Evolutionary conservation across 1,140 invertebrate species (phyloP).

Genomic region (Archivesica marissinica): DNA sequence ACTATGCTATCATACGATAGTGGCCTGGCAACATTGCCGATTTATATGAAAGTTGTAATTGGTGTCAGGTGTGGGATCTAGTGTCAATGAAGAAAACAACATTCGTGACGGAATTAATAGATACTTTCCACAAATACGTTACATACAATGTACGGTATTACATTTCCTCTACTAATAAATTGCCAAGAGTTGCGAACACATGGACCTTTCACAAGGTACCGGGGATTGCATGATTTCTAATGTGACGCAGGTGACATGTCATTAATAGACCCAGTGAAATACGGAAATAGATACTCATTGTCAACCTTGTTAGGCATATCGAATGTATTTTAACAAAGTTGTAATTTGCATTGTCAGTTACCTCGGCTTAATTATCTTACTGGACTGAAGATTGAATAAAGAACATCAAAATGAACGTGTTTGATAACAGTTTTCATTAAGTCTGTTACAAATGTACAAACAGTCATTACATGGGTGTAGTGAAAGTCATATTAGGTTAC

Average conservation of each 20-base stretch:
- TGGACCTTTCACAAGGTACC: not conserved
- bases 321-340: not conserved
- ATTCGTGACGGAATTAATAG: no score
- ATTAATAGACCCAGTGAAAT: not conserved
- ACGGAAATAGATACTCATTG: not conserved
- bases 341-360: not conserved
- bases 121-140: no score
- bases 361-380: not conserved
- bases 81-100: no score
- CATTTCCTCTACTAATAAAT: not conserved
- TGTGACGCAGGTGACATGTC: not conserved
- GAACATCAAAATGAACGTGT: not conserved
- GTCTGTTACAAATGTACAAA: no score
- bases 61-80: no score
- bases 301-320: not conserved
- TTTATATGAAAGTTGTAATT: no score
- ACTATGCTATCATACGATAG: no score
- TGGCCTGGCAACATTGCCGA: no score
- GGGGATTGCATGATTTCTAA: not conserved
- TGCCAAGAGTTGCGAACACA: not conserved
- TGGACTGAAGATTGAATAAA: not conserved
- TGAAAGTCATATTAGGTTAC: no score
- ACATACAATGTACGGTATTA: not conserved
- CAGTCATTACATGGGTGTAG: no score
- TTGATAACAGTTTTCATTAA: no score